Evolutionary conservation across 1,140 invertebrate species (phyloP).

Genomic region (Dinoponera quadriceps): DNA sequence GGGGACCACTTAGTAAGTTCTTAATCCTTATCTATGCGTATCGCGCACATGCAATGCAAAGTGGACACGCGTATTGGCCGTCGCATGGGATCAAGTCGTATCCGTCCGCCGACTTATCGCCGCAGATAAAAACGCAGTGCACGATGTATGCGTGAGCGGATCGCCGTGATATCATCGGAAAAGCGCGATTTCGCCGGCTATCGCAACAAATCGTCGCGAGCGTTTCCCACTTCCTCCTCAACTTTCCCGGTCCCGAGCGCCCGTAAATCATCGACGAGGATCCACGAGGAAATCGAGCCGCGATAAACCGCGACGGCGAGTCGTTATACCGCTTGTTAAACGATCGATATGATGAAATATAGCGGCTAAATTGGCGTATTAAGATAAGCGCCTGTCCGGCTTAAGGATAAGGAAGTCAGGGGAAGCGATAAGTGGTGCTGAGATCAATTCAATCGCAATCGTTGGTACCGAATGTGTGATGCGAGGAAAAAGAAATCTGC

Average conservation of each 20-base stretch:
- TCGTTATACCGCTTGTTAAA: slow-evolving; percentile 23
- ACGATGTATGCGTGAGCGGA: neutral
- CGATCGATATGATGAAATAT: slow-evolving; percentile 49
- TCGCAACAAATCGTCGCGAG: neutral
- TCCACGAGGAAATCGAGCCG: neutral
- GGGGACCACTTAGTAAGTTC: slow-evolving; percentile 76
- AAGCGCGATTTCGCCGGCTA: neutral
- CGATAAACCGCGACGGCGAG: slow-evolving; percentile 21
- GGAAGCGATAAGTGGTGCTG: slow-evolving; percentile 25
- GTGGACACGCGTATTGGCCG: slow-evolving; percentile 73
- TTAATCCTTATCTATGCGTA: slow-evolving; percentile 78
- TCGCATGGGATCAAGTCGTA: slow-evolving; percentile 55
- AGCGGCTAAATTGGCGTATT: slow-evolving; percentile 46
- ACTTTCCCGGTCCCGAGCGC: slow-evolving; percentile 7
- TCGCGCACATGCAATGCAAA: slow-evolving; percentile 73
- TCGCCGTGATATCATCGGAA: slow-evolving; percentile 12
- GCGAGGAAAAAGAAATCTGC: neutral
- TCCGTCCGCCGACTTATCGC: slow-evolving; percentile 59
- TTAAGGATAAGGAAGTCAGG: slow-evolving; percentile 24
- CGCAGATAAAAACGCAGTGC: neutral
- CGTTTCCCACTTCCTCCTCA: neutral
- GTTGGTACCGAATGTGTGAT: no score
- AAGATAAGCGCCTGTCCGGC: slow-evolving; percentile 40
- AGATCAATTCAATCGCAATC: slow-evolving; percentile 16
- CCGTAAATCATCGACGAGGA: slow-evolving; percentile 23